Evolutionary conservation across 2,113 vertebrate genomes (phyloP), one percentile per base, ranked within the genome.

Genomic region (Calonectris borealis): DNA sequence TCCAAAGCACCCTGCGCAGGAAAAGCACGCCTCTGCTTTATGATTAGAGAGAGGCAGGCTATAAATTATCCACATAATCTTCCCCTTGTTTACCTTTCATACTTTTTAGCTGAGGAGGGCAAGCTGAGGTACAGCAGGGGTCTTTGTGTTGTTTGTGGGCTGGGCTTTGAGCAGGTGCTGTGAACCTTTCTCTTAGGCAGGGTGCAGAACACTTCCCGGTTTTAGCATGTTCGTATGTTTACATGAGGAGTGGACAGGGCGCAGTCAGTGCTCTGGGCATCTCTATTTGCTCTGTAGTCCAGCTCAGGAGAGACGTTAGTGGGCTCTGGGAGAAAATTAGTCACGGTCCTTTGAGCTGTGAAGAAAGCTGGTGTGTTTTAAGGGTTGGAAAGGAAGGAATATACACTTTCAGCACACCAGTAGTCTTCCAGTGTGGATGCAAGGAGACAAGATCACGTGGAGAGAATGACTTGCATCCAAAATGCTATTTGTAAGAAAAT

Each of bases 181-280:
- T 60, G 85, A 61, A 55, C 44, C 29, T 55, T 60, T 52, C 66
- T 68, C 8, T 2, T 9, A 57, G 54, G 34, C 34, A 44, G 86
- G 34, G 52, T 42, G 15, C 82, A 68, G 84, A 66, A 44, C 0
- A 3, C 11, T 82, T 84, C 66, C 79, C 21, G 6, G 13, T 22
- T 44, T 10, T 19, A 51, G 42, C 38, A 11, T 0, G 1, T 31
- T 38, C 3, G 0, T 42, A 5, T 16, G 11, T n/a, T 51, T 20
- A 4, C 38, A 4, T 1, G 54, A 77, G 54, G 49, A 61, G 16
- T 5, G 8, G 32, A 64, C 0, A 0, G 11, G 34, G 12, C 6
- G 3, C 27, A 61, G 46, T 26, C 34, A 29, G 29, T 32, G 34
- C 48, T 58, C 51, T 20, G 48, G 42, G 32, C 49, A 38, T 52